A percentile compares a stretch with the other conserved stretches of the same genome.
These are phyloP conservation scores for Acleris laterana DNA, from an alignment of 2,888 invertebrate genomes.

Conservation along the genomic window DNA sequence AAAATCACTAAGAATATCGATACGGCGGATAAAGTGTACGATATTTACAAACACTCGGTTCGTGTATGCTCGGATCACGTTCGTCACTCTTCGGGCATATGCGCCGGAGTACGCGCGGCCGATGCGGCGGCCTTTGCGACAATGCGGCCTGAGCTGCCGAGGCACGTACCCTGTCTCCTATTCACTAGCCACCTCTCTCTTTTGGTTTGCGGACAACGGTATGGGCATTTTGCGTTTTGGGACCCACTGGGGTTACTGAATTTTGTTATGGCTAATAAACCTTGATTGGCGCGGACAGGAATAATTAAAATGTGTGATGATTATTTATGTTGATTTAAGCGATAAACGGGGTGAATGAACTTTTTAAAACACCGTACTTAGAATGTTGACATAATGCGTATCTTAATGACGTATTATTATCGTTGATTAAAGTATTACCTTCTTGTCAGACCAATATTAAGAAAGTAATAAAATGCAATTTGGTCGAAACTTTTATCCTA, in stretches of 20 bases:
- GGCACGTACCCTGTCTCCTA: slow-evolving; percentile 71
- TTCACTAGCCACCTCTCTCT: slow-evolving; percentile 81
- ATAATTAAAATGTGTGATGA: background rate
- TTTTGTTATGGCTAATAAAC: background rate
- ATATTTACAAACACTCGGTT: slow-evolving; percentile 38
- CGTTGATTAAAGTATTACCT: too few relatives aligned
- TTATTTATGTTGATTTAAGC: background rate
- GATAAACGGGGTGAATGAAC: too few relatives aligned
- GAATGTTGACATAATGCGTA: too few relatives aligned
- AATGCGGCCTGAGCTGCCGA: slow-evolving; percentile 70
- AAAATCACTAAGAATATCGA: slow-evolving; percentile 27
- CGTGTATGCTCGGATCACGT: slow-evolving; percentile 16
- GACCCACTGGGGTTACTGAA: slow-evolving; percentile 9
- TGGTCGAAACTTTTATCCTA: too few relatives aligned
- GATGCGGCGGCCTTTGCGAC: slow-evolving; percentile 75
- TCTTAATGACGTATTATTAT: too few relatives aligned
- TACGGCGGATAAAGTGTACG: slow-evolving; percentile 15
- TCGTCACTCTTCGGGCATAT: slow-evolving; percentile 52
- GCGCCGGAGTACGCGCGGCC: slow-evolving; percentile 74
- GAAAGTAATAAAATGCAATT: too few relatives aligned
- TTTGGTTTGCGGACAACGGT: slow-evolving; percentile 69
- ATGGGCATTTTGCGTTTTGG: slow-evolving; percentile 41
- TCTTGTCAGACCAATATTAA: too few relatives aligned
- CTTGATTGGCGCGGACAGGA: slow-evolving; percentile 1
- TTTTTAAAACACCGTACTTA: too few relatives aligned